Evolutionary conservation across 1,140 invertebrate genomes (phyloP).

Genomic region (Drosophila repleta): DNA sequence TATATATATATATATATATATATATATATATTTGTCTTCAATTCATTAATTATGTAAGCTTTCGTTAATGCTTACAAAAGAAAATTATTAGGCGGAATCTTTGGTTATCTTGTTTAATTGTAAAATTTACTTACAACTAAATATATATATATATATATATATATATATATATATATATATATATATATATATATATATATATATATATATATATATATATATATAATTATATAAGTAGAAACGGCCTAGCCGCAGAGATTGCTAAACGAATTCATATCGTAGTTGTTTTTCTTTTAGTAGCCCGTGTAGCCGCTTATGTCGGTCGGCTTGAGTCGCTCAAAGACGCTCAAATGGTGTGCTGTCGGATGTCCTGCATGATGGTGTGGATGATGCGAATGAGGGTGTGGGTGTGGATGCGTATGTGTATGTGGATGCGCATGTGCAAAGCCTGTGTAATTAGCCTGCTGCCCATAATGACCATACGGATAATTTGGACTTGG

Average conservation of each 20-base stretch:
- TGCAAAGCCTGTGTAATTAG: slow-evolving; percentile 51
- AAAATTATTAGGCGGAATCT: slow-evolving; percentile 71
- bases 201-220: slow-evolving; percentile 14
- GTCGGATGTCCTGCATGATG: slow-evolving; percentile 47
- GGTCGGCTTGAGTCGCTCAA: slow-evolving; percentile 80
- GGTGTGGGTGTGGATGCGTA: slow-evolving; percentile 47
- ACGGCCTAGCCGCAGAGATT: slow-evolving; percentile 67
- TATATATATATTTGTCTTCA: neutral
- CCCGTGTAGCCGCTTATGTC: slow-evolving; percentile 75
- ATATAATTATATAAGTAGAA: too few species aligned
- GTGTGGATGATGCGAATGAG: slow-evolving; percentile 25
- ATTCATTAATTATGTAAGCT: slow-evolving; percentile 6
- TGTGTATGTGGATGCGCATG: slow-evolving; percentile 46
- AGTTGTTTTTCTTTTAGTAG: slow-evolving; percentile 45
- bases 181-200: slow-evolving; percentile 29
- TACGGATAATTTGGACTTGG: slow-evolving; percentile 80
- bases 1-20: too few species aligned
- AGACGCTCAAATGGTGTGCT: slow-evolving; percentile 74
- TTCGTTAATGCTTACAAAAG: slow-evolving; percentile 45
- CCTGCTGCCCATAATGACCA: slow-evolving; percentile 58
- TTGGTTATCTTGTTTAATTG: slow-evolving; percentile 71
- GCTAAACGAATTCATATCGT: slow-evolving; percentile 45
- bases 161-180: slow-evolving; percentile 13
- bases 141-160: too few species aligned
- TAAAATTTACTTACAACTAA: slow-evolving; percentile 56